These are phyloP conservation scores for Erethizon dorsatum DNA, from an alignment of 2,797 vertebrate species.

Conservation along the genomic window DNA sequence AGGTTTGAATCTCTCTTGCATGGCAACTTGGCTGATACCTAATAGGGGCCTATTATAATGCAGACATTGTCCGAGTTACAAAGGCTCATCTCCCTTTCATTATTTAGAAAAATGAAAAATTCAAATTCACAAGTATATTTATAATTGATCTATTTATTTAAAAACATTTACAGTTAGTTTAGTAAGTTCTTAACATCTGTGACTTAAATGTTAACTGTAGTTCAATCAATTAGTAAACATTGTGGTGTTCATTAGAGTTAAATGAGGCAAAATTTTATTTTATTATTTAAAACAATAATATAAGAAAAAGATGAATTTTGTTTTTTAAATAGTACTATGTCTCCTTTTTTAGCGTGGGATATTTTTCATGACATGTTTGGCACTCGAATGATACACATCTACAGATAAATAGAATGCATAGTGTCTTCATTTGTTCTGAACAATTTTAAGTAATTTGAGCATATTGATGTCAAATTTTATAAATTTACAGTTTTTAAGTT, in stretches of 20 bases:
- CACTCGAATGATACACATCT: neutral
- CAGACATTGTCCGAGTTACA: neutral
- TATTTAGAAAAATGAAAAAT: conserved; percentile 17
- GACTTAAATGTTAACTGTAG: neutral
- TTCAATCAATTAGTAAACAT: neutral
- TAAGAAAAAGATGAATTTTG: neutral
- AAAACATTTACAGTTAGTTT: neutral
- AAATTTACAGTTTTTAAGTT: neutral
- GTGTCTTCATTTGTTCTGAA: neutral
- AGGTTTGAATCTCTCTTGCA: neutral
- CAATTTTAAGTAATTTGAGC: neutral
- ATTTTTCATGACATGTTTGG: neutral
- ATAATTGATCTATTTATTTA: neutral
- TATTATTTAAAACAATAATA: conserved; percentile 19
- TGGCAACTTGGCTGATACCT: neutral
- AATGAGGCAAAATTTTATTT: neutral
- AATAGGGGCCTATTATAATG: neutral
- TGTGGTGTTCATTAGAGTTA: neutral
- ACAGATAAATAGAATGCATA: neutral
- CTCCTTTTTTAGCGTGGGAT: neutral
- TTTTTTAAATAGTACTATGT: neutral
- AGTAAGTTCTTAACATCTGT: neutral
- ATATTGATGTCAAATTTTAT: neutral
- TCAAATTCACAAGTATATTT: neutral
- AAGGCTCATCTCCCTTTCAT: neutral